phyloP scores from a whole-genome alignment of 2,113 vertebrate species.

The Haemorhous mexicanus region DNA sequence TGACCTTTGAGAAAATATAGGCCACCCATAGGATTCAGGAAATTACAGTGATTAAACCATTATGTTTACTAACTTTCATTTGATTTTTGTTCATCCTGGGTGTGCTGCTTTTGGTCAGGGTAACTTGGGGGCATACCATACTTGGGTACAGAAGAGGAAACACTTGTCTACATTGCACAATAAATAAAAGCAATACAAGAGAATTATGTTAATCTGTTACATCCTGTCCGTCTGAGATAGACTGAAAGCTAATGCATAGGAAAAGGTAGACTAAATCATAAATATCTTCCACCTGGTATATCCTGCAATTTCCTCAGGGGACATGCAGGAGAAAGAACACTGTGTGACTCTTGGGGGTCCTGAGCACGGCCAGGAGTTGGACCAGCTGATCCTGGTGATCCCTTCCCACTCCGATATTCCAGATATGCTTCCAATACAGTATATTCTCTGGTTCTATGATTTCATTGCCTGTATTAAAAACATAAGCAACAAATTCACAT shows the following conservation, averaged over 20 bases:
- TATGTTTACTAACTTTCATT: not conserved
- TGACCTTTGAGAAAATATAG: not conserved
- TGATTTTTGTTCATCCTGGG: not conserved
- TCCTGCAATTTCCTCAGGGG: not conserved
- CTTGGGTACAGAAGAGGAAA: not conserved
- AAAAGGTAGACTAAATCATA: not conserved
- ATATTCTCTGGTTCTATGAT: not conserved
- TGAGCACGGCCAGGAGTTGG: accelerated
- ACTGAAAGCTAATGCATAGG: not conserved
- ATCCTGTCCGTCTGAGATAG: not conserved
- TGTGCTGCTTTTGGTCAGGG: not conserved
- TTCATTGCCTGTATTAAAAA: not conserved
- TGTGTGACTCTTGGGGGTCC: not conserved
- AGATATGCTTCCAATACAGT: not conserved
- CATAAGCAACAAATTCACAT: not conserved
- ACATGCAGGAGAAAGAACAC: not conserved
- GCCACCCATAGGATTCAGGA: not conserved
- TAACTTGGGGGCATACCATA: not conserved
- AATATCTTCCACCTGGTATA: not conserved
- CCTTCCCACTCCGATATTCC: not conserved
- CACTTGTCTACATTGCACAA: not conserved
- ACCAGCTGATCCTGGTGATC: not conserved
- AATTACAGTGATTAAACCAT: not conserved
- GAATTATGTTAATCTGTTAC: not conserved
- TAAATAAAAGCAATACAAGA: not conserved